These are phyloP conservation scores for Samia ricini DNA, from an alignment of 1,140 invertebrate genomes.

Conservation along the genomic window DNA sequence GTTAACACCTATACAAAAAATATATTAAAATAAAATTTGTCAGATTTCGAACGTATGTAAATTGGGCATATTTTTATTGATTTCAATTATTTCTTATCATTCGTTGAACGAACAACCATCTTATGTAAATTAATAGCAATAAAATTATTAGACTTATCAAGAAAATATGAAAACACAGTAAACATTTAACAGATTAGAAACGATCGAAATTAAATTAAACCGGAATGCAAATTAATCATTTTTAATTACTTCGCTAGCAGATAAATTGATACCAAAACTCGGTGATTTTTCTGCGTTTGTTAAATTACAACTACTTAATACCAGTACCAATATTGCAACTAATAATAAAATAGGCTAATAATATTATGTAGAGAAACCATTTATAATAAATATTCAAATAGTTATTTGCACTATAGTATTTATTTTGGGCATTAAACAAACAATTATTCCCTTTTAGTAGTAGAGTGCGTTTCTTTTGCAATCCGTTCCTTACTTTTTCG, in stretches of 20 bases:
- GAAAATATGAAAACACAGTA: not conserved
- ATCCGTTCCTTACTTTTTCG: not conserved
- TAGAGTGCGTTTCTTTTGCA: not conserved
- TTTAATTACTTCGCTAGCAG: not conserved
- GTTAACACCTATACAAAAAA: too few species aligned
- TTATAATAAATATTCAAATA: not conserved
- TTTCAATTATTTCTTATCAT: not conserved
- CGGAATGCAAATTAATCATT: conserved; percentile 22
- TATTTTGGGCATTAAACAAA: not conserved
- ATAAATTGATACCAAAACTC: not conserved
- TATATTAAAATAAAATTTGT: too few species aligned
- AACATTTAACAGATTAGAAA: conserved; percentile 1
- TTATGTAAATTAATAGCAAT: too few species aligned
- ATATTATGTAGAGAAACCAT: not conserved
- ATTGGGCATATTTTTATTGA: too few species aligned
- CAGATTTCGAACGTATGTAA: too few species aligned
- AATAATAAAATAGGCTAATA: not conserved
- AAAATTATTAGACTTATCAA: too few species aligned
- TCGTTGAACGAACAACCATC: too few species aligned
- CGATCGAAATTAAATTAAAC: conserved; percentile 11
- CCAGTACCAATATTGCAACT: conserved; percentile 23
- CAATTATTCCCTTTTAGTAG: not conserved
- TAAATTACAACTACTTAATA: conserved; percentile 15
- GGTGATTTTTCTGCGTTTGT: not conserved
- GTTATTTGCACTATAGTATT: not conserved